phyloP scores from a whole-genome alignment of 2,113 vertebrate species.

The Donacobius atricapilla region DNA sequence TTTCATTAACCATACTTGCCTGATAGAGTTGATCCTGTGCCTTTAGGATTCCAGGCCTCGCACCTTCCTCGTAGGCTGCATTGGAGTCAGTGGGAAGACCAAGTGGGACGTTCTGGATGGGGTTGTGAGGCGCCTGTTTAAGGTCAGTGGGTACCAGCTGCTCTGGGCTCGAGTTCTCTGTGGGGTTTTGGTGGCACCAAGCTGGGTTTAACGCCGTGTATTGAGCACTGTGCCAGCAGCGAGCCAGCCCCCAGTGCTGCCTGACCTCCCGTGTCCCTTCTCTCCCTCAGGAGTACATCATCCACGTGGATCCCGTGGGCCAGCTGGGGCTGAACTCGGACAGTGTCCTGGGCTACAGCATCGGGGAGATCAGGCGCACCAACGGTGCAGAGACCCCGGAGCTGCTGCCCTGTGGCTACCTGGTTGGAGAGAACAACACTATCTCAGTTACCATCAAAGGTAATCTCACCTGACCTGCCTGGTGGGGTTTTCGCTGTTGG shows the following conservation, averaged over 20 bases:
- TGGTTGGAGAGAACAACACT: constrained; percentile 94
- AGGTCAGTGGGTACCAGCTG: constrained; percentile 75
- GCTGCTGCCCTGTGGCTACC: constrained; percentile 93
- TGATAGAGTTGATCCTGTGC: not conserved
- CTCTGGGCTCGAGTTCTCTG: accelerated
- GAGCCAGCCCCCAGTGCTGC: not conserved
- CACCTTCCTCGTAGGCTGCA: constrained; percentile 93
- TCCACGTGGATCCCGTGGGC: constrained; percentile 88
- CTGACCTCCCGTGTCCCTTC: not conserved
- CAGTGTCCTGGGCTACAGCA: constrained; percentile 92
- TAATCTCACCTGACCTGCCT: constrained; percentile 16
- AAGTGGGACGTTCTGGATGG: constrained; percentile 98
- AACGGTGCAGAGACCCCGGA: constrained; percentile 81
- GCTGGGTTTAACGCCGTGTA: not conserved
- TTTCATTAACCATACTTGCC: not conserved
- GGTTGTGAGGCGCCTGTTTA: constrained; percentile 91
- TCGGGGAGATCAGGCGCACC: constrained; percentile 87
- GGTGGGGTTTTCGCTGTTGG: not conserved
- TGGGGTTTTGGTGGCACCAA: not conserved
- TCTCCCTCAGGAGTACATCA: constrained; percentile 86
- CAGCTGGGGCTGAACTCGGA: constrained; percentile 92
- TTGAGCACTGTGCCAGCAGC: not conserved
- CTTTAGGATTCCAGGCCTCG: constrained; percentile 81
- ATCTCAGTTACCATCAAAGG: constrained; percentile 92
- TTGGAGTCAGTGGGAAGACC: constrained; percentile 96